phyloP scores from a whole-genome alignment of 2,113 vertebrate genomes.

The Nerophis ophidion region DNA sequence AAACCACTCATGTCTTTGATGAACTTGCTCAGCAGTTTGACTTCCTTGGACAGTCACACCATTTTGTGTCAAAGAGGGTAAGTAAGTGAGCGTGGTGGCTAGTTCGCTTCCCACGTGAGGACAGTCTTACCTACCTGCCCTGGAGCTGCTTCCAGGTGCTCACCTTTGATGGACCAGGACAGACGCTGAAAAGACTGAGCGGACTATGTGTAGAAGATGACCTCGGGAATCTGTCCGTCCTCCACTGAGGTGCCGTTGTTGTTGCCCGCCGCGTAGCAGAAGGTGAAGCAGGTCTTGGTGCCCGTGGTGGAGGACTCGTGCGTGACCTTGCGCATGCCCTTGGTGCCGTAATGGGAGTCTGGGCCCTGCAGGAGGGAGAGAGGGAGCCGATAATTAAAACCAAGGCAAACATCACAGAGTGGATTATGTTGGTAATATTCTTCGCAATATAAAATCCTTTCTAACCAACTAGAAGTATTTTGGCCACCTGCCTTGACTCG shows the following conservation, averaged over 20 bases:
- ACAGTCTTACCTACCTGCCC: conserved; percentile 30
- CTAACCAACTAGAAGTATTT: too few relatives aligned
- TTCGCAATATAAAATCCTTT: neutral
- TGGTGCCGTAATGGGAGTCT: conserved; percentile 96
- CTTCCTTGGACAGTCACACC: conserved; percentile 31
- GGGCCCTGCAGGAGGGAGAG: conserved; percentile 73
- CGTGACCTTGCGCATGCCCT: conserved; percentile 94
- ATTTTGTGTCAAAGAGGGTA: neutral
- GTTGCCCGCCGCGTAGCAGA: conserved; percentile 95
- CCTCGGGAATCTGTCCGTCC: conserved; percentile 95
- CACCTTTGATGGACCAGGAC: conserved; percentile 48
- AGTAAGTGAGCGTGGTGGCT: neutral
- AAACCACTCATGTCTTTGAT: conserved; percentile 29
- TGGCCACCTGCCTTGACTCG: too few relatives aligned
- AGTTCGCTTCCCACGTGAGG: conserved; percentile 25
- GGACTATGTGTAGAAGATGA: conserved; percentile 97
- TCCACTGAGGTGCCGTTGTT: conserved; percentile 97
- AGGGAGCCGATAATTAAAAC: neutral
- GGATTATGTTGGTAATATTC: neutral
- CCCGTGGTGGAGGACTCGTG: conserved; percentile 89
- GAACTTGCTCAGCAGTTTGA: conserved; percentile 16
- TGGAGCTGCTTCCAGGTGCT: conserved; percentile 43
- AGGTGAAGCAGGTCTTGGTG: conserved; percentile 94
- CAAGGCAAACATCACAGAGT: neutral
- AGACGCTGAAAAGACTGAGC: conserved; percentile 24